A percentile compares a stretch with the other conserved stretches of the same genome.
These are phyloP conservation scores for Petrocephalus schoutedeni DNA, from an alignment of 2,797 vertebrate genomes.

Conservation along the genomic window DNA sequence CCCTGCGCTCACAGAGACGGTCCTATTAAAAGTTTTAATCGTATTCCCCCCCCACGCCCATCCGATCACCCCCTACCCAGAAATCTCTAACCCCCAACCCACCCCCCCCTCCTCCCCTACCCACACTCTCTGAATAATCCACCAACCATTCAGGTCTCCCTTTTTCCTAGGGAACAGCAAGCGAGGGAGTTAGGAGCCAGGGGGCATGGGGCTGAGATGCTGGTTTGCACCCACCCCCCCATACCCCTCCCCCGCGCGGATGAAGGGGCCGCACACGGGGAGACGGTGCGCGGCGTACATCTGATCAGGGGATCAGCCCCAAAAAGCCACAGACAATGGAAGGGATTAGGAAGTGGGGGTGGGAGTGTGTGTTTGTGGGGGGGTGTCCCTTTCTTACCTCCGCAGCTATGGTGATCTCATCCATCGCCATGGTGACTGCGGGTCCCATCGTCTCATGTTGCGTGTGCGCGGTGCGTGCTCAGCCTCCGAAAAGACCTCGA, in stretches of 20 bases:
- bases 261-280: not conserved
- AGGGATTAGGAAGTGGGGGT: not conserved
- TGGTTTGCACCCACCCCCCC: not conserved
- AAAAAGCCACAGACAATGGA: conserved; percentile 7
- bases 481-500: not conserved
- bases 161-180: not conserved
- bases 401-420: conserved; percentile 11
- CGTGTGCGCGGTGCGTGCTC: not conserved
- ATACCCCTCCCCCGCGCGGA: not conserved
- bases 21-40: conserved; percentile 30
- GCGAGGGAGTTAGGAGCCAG: not conserved
- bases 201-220: not conserved
- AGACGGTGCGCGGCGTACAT: conserved; percentile 1
- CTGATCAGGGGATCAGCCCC: conserved; percentile 23
- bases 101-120: not conserved
- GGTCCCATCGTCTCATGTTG: conserved; percentile 2
- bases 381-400: not conserved
- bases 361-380: not conserved
- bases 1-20: conserved; percentile 43
- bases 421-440: not conserved
- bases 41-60: not conserved
- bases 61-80: not conserved
- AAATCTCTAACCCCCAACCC: not conserved
- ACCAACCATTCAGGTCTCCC: conserved; percentile 6
- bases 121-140: conserved; percentile 17